Base-by-base conservation (phyloP, 2,797 vertebrate species). In the Eulemur rubriventer region DNA sequence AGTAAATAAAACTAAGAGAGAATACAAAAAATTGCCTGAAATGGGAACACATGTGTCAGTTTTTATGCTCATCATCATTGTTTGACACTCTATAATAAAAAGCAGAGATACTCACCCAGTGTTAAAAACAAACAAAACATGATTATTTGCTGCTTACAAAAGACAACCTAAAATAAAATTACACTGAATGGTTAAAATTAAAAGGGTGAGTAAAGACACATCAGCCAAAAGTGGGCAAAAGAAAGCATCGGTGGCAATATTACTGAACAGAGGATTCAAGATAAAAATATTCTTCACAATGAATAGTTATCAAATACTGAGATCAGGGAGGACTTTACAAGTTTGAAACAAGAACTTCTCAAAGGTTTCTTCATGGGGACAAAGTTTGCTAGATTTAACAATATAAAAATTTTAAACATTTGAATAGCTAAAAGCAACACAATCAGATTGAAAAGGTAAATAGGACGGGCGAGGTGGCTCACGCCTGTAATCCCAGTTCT, bases 341-440 rank as follows among this genome's bases (percentile, higher is more conserved):
- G 20, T n/a, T 85, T 97, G n/a, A 91, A 95, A 91, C 48, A 52
- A 91, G 81, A 65, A 52, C 13, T 75, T 50, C 57, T 89, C 70
- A 73, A 92, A 96, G 35, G 8, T 65, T 30, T 81, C 90, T 95
- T 92, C 84, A 72, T 78, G 92, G 75, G 89, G 55, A 92, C 67
- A 79, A 55, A 41, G 3, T 63, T 75, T 95, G 30, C 38, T 80
- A 65, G 72, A 87, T 30, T 94, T 87, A 57, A 76, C 33, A 57
- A 30, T 57, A 76, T 35, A 72, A 97, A 90, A 80, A 30, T 67
- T 50, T 50, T 16, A 95, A 80, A 63, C 10, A 35, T 61, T 88
- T 84, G 59, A 72, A 72, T 30, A 46, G 30, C 55, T 92, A 80
- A 95, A 90, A 55, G 28, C 33, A 94, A 85, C 17, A 70, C 46